Conservation (phyloP, 2,113 vertebrate species). For the Podarcis cretensis region DNA sequence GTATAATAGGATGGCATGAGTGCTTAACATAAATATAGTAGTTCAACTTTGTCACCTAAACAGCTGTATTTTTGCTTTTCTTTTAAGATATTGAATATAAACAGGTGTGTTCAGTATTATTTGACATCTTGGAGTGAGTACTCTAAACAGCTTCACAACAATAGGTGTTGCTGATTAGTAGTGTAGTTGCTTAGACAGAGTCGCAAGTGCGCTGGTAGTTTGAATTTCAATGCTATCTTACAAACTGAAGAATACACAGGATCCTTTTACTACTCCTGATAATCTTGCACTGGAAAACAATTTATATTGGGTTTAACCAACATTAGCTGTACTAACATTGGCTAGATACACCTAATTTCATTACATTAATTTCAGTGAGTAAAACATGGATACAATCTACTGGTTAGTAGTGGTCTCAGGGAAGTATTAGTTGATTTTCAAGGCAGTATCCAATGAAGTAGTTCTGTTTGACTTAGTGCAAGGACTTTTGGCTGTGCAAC, state of each 20-base stretch:
- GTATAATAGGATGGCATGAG: slow-evolving; percentile 59
- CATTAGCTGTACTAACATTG: too few species aligned
- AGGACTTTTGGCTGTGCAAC: not conserved
- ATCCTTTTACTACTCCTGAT: not conserved
- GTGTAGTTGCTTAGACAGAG: not conserved
- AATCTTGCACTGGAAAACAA: not conserved
- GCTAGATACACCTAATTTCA: too few species aligned
- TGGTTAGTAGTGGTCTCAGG: not conserved
- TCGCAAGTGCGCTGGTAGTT: not conserved
- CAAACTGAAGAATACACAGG: not conserved
- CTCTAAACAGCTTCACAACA: not conserved
- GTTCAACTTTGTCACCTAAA: slow-evolving; percentile 62
- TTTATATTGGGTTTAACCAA: not conserved
- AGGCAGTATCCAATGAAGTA: not conserved
- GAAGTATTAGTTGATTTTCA: not conserved
- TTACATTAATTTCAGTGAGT: too few species aligned
- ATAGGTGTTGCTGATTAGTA: slow-evolving; percentile 2
- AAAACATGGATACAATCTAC: too few species aligned
- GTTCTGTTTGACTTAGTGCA: too few species aligned
- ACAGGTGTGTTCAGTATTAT: slow-evolving; percentile 65
- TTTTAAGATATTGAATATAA: slow-evolving; percentile 72
- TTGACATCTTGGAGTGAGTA: slow-evolving; percentile 49
- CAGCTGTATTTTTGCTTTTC: slow-evolving; percentile 80
- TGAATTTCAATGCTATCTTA: not conserved
- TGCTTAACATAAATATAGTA: slow-evolving; percentile 55